Evolutionary conservation across 2,797 vertebrate genomes (phyloP).

Genomic region (Hybognathus amarus): DNA sequence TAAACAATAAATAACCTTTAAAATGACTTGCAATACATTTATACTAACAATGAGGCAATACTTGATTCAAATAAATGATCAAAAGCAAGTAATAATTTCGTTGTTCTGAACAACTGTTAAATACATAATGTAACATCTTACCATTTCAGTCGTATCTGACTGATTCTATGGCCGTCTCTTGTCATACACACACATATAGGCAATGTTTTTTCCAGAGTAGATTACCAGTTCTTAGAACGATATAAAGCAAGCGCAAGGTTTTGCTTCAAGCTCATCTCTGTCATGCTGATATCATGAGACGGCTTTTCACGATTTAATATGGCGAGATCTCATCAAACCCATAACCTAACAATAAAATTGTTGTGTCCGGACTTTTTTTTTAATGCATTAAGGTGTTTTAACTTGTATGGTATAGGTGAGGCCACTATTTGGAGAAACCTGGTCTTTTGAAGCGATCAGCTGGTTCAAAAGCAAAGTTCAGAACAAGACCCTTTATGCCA

Average conservation of each 20-base stretch:
- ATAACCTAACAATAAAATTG: not conserved
- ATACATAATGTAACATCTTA: too few relatives aligned
- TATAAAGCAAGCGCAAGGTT: too few relatives aligned
- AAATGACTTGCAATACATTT: not conserved
- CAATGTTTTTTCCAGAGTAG: too few relatives aligned
- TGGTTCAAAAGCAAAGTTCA: slow-evolving; percentile 77
- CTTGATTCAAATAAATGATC: not conserved
- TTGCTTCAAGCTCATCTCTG: too few relatives aligned
- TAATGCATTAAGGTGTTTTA: not conserved
- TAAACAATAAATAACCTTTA: not conserved
- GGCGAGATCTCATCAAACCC: too few relatives aligned
- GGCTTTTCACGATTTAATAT: too few relatives aligned
- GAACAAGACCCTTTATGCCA: slow-evolving; percentile 73
- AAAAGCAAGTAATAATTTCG: not conserved
- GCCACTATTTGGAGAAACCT: slow-evolving; percentile 70
- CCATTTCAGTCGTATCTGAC: too few relatives aligned
- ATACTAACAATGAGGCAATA: not conserved
- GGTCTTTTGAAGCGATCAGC: slow-evolving; percentile 73
- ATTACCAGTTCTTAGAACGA: too few relatives aligned
- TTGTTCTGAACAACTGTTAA: not conserved
- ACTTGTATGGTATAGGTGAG: slow-evolving; percentile 66
- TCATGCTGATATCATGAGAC: too few relatives aligned
- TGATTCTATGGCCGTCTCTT: too few relatives aligned
- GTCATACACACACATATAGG: too few relatives aligned
- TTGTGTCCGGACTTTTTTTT: not conserved